These are phyloP conservation scores for Anodontia alba DNA, from an alignment of 2,888 invertebrate species.

Conservation along the genomic window DNA sequence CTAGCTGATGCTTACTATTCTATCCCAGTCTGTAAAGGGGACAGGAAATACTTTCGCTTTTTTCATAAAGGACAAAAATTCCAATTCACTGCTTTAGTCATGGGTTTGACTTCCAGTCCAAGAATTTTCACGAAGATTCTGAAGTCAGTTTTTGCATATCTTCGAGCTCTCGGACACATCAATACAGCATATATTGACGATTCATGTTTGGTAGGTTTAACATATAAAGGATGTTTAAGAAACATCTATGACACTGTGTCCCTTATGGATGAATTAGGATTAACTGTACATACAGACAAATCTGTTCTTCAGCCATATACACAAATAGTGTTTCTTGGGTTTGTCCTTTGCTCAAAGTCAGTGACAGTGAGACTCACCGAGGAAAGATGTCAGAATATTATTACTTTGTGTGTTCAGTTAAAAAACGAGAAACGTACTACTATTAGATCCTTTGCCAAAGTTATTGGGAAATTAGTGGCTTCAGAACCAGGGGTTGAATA, in stretches of 20 bases:
- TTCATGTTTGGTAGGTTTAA: too few relatives aligned
- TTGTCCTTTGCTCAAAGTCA: constrained; percentile 35
- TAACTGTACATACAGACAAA: constrained; percentile 43
- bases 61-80: too few relatives aligned
- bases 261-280: constrained; percentile 40
- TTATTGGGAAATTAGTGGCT: constrained; percentile 50
- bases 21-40: too few relatives aligned
- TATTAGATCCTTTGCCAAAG: constrained; percentile 36
- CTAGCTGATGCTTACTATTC: too few relatives aligned
- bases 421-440: constrained; percentile 11
- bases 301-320: constrained; percentile 39
- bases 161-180: too few relatives aligned
- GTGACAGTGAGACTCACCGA: constrained; percentile 1
- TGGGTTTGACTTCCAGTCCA: too few relatives aligned
- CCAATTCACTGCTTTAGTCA: too few relatives aligned
- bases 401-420: background rate
- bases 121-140: too few relatives aligned
- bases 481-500: constrained; percentile 41
- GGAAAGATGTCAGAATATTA: constrained; percentile 13
- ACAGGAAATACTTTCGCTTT: too few relatives aligned
- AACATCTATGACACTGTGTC: constrained; percentile 30
- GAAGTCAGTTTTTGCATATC: too few relatives aligned
- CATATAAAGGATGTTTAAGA: background rate
- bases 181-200: too few relatives aligned
- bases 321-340: constrained; percentile 40